Percentiles rank a stretch among this genome's conserved stretches.
These are phyloP conservation scores for Steatocranus sp. DNA, from an alignment of 2,797 vertebrate genomes.

Conservation along the genomic window DNA sequence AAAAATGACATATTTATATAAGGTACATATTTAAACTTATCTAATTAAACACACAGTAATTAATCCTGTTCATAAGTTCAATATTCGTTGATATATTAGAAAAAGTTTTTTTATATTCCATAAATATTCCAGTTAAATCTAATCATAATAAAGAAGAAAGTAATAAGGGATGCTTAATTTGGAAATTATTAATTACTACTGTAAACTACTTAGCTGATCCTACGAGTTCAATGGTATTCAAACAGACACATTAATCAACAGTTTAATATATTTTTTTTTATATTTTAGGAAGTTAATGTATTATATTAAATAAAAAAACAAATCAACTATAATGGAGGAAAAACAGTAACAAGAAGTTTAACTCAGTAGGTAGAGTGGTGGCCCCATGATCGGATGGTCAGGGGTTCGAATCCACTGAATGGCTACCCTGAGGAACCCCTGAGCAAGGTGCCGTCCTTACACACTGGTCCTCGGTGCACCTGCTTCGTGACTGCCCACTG, in stretches of 20 bases:
- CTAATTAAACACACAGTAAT: not conserved
- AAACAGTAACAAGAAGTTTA: not conserved
- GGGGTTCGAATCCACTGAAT: not conserved
- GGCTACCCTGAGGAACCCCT: not conserved
- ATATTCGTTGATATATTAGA: fast-evolving
- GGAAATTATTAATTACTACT: not conserved
- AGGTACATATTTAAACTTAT: not conserved
- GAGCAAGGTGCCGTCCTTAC: not conserved
- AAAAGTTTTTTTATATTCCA: not conserved
- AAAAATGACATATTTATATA: no score
- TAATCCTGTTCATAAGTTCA: not conserved
- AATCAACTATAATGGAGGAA: not conserved
- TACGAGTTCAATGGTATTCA: not conserved
- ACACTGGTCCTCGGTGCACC: not conserved
- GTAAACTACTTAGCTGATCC: not conserved
- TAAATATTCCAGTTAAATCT: not conserved
- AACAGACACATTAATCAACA: not conserved
- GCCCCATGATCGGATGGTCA: not conserved
- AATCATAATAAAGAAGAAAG: not conserved
- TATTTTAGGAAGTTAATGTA: not conserved
- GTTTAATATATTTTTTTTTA: not conserved
- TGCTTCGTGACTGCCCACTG: not conserved
- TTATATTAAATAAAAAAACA: not conserved
- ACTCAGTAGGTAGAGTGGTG: not conserved
- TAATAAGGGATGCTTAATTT: not conserved